Evolutionary conservation across 1,140 invertebrate species (phyloP), one percentile per base, ranked within the genome.

Genomic region (Psilanteris sp.): DNA sequence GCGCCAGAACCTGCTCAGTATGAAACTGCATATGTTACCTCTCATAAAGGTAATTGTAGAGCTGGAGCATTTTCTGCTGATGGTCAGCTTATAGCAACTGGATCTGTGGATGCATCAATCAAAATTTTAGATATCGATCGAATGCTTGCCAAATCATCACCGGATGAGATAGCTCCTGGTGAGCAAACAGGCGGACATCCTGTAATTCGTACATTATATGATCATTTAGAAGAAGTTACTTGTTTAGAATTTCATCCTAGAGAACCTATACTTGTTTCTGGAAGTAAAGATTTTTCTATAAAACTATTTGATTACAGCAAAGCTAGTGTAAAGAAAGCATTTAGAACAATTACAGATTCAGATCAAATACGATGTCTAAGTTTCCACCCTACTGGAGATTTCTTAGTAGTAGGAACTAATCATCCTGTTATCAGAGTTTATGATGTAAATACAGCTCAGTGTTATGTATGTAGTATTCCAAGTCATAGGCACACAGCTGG

Each of bases 301-400:
- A 97, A 99, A 85, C 90, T 99, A 10, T 99, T 99, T 88, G 98
- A 99, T 84, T 99, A 96, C 79, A 97, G 96, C 11, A 99, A 99
- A 89, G 96, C 97, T 0, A 98, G 97, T 1, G 97, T 98, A 0
- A 99, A 99, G 86, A 98, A 99, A 85, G 97, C 98, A 0, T 97
- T 96, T 87, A 96, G 97, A 82, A 97, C 95, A 36, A 96, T 98
- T 18, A 96, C 93, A 15, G 98, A 99, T 88, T 93, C 96, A 0
- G 94, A 97, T 85, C 93, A 94, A 48, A 94, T 99, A 4, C 89
- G 93, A 16, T 95, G 95, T 79, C 89, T 99, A 32, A 93, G 95
- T 0, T 97, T 99, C 83, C 98, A 99, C 90, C 98, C 98, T 0
- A 93, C 93, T 4, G 98, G 98, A 1, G 97, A 99, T 82, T 98